Percentiles rank a stretch among this genome's conserved stretches.
Evolutionary conservation across 2,113 vertebrate genomes (phyloP).

Genomic region (Anolis sagrei): DNA sequence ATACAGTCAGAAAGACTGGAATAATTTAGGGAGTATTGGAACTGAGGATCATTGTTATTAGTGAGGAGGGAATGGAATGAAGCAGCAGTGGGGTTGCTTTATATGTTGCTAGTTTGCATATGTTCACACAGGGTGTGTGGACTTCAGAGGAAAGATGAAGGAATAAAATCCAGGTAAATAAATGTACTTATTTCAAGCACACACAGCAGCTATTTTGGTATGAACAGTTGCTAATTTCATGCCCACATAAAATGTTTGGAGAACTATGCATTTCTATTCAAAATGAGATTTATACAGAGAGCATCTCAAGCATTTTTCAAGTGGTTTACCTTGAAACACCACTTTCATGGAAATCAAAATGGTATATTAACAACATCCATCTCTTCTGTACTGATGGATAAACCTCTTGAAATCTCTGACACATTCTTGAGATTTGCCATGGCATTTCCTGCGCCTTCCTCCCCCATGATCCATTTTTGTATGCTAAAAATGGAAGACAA

Average conservation of each 20-base stretch:
- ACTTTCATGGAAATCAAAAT: neutral
- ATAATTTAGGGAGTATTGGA: no score
- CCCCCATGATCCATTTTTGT: neutral
- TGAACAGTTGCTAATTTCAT: neutral
- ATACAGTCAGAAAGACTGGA: no score
- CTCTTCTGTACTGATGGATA: conserved; percentile 2
- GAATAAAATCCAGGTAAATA: no score
- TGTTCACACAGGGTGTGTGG: no score
- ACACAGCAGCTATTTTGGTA: neutral
- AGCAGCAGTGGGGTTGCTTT: no score
- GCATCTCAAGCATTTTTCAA: neutral
- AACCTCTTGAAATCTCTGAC: neutral
- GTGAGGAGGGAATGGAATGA: no score
- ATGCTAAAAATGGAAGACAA: conserved; percentile 8
- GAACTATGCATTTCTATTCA: neutral
- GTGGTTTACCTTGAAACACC: neutral
- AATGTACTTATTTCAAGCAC: neutral
- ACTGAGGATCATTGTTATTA: no score
- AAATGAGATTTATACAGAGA: neutral
- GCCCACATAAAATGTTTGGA: neutral
- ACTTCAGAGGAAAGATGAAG: no score
- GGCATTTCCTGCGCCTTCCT: neutral
- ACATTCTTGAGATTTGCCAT: neutral
- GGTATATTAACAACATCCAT: neutral
- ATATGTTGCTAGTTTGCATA: no score